Evolutionary conservation across 2,113 vertebrate genomes (phyloP).

Genomic region (Etheostoma spectabile): DNA sequence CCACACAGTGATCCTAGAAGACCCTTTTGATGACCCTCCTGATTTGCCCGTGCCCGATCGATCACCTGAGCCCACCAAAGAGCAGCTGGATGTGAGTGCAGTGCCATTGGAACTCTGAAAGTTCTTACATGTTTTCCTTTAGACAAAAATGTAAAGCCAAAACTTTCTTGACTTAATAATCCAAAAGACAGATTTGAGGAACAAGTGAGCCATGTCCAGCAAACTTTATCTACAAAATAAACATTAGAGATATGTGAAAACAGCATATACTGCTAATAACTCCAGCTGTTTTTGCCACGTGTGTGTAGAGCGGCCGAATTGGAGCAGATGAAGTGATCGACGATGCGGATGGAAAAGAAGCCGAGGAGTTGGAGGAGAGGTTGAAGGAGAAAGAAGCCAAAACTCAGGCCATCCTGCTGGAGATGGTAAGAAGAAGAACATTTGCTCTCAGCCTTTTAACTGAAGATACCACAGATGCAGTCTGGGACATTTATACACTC

Average conservation of each 20-base stretch:
- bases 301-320: conserved; percentile 93
- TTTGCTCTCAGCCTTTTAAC: background rate
- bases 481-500: background rate
- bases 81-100: conserved; percentile 94
- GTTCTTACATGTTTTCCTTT: background rate
- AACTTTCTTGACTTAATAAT: background rate
- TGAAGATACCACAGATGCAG: background rate
- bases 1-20: conserved; percentile 96
- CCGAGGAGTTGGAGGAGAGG: conserved; percentile 92
- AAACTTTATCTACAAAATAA: background rate
- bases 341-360: conserved; percentile 88
- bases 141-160: background rate
- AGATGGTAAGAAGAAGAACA: conserved; percentile 89
- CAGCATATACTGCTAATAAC: background rate
- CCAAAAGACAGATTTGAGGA: background rate
- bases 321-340: conserved; percentile 97
- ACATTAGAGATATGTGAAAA: background rate
- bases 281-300: background rate
- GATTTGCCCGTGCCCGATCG: conserved; percentile 90
- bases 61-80: conserved; percentile 94
- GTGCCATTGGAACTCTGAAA: background rate
- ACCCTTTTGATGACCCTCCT: conserved; percentile 95
- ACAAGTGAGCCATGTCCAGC: background rate
- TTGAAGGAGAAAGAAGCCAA: conserved; percentile 96
- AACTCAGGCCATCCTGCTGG: conserved; percentile 95